A percentile compares a stretch with the other conserved stretches of the same genome.
phyloP scores from a whole-genome alignment of 2,113 vertebrate genomes.

The Opisthocomus hoazin region DNA sequence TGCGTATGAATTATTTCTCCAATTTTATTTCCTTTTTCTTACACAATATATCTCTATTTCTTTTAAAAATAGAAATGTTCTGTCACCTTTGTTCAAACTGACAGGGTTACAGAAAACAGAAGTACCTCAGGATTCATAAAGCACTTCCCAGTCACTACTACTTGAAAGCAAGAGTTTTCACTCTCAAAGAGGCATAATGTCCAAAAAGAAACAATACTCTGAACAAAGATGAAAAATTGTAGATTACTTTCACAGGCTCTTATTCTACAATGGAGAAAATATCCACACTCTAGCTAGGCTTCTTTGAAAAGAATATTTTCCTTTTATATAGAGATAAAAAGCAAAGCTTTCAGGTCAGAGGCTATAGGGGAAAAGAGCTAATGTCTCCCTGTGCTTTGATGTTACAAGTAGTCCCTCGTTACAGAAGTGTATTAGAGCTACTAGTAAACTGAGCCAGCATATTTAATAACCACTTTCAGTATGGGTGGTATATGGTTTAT shows the following conservation, averaged over 20 bases:
- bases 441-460: slow-evolving; percentile 69
- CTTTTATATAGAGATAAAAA: slow-evolving; percentile 77
- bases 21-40: slow-evolving; percentile 33
- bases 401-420: slow-evolving; percentile 83
- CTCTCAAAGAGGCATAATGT: slow-evolving; percentile 14
- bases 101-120: slow-evolving; percentile 32
- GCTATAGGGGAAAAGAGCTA: slow-evolving; percentile 63
- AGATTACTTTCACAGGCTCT: slow-evolving; percentile 53
- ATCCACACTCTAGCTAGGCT: slow-evolving; percentile 34
- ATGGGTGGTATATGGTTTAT: slow-evolving; percentile 25
- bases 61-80: slow-evolving; percentile 2
- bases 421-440: slow-evolving; percentile 75
- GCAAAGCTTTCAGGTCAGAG: slow-evolving; percentile 74
- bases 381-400: slow-evolving; percentile 82
- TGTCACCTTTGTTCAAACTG: background rate
- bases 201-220: slow-evolving; percentile 43
- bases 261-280: slow-evolving; percentile 54
- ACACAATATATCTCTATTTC: background rate
- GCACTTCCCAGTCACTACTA: slow-evolving; percentile 45
- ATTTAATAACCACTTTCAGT: slow-evolving; percentile 49
- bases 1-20: background rate
- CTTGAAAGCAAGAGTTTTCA: slow-evolving; percentile 73
- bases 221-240: slow-evolving; percentile 61
- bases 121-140: slow-evolving; percentile 43
- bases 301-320: slow-evolving; percentile 71